These are phyloP conservation scores for Corythornis madagascariensis DNA, from an alignment of 2,113 vertebrate genomes.

Conservation along the genomic window DNA sequence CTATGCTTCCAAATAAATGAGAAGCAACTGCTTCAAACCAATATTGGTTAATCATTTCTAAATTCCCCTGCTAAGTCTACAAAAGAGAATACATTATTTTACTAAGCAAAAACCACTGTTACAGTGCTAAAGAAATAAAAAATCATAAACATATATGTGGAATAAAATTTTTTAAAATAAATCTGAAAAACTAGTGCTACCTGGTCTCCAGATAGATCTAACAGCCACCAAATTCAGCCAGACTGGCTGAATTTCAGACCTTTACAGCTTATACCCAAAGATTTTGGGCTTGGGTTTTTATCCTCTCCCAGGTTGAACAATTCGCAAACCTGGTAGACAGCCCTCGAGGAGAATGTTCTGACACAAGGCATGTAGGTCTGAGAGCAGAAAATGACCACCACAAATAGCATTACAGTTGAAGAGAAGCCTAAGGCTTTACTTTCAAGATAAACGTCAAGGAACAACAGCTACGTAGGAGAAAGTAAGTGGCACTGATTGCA, in stretches of 20 bases:
- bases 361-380: background rate
- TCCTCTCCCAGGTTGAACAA: background rate
- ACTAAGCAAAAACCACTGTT: background rate
- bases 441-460: background rate
- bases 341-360: background rate
- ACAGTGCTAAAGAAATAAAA: background rate
- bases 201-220: background rate
- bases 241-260: background rate
- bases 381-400: background rate
- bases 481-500: background rate
- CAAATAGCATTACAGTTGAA: background rate
- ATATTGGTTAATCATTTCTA: background rate
- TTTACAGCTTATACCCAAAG: background rate
- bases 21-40: background rate
- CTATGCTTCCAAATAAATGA: background rate
- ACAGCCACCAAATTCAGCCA: background rate
- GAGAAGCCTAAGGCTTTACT: background rate
- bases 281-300: background rate
- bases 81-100: background rate
- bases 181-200: background rate
- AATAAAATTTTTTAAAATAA: background rate
- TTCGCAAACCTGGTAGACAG: background rate
- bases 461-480: background rate
- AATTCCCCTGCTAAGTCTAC: background rate
- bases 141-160: background rate